Base-by-base conservation (phyloP, 2,113 vertebrate species). In the Scartelaos histophorus region DNA sequence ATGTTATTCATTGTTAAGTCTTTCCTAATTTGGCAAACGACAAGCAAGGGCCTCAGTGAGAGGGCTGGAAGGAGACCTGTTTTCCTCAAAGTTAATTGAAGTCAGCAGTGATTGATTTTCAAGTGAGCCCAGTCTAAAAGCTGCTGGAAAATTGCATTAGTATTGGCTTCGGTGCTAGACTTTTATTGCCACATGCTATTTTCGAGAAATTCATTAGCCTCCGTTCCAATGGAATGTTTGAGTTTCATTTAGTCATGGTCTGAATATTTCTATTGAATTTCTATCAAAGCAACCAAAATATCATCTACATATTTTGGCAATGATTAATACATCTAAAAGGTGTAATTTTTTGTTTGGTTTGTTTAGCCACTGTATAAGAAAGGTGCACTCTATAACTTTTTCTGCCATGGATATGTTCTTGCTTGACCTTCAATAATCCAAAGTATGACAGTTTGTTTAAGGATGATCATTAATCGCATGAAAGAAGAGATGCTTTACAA, bases 61-160 rank as follows among this genome's bases (percentile, higher is more conserved):
- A 75, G 71, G 53, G 11, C 73, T 67, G 80, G 71, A 84, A 77
- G 69, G 75, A 74, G 67, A 84, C 73, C 75, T 67, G 66, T 69
- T 69, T 53, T 67, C 49, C 61, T 65, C 69, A 62, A 71, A 73
- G 78, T 78, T 70, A 80, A 85, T 82, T 85, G 76, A 71, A 83
- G 73, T 57, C 24, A 21, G 46, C 76, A 83, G 72, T 69, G 76
- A 71, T 54, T 79, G 68, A 77, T 85, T 71, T 82, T 76, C 46
- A 2, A 67, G 69, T 19, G 71, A 19, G 64, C 61, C 38, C 25
- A 61, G 76, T 53, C 66, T 51, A 45, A 78, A 79, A 62, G 49
- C 22, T 19, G 66, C 67, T 21, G 73, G 35, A 54, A 56, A 56
- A 75, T 22, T n/a, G 47, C 49, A 72, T 76, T 71, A 76, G 60